Evolutionary conservation across 1,140 invertebrate genomes (phyloP), one percentile per base, ranked within the genome.

Genomic region (Hormaphis cornu): DNA sequence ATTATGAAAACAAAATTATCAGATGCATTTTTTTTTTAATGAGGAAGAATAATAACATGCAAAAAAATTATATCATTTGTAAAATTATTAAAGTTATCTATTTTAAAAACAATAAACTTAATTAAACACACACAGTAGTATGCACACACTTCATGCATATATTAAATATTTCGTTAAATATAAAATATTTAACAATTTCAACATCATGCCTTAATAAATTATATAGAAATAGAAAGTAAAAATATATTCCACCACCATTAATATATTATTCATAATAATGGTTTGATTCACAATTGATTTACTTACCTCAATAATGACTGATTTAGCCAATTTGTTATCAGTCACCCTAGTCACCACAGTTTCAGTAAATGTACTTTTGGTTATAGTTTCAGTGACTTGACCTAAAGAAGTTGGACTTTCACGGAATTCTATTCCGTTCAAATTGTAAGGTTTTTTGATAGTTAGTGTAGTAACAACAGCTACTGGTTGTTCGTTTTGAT

Each of bases 281-380:
- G 1, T 40, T 1, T 40, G 16, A 58, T 24, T 56, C 20, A 35
- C 24, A 37, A 56, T 40, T 58, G 20, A 40, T 58, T 37, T 26
- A 80, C 81, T 79, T 84, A 95, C 92, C 90, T 94, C 91, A 77
- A 88, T 87, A 79, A 92, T 88, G 75, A 92, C 82, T 74, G 90
- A 88, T 77, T 84, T 83, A 74, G 87, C 82, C 80, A 90, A 83
- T 76, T 89, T 84, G 83, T 95, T 95, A 80, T 95, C 89, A 72
- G 92, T 95, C 78, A 94, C 85, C 74, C 93, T 83, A 72, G 91
- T 95, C 77, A 94, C 91, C 72, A 91, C 90, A 52, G 91, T 95
- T 83, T 95, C 92, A 74, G 91, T 94, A 80, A 93, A 89, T 69
- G 91, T 94, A 76, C 90, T 92, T 84, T 92, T 93, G 77, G 91